These are phyloP conservation scores for Esperia sulphurella DNA, from an alignment of 2,888 invertebrate species.

Conservation along the genomic window DNA sequence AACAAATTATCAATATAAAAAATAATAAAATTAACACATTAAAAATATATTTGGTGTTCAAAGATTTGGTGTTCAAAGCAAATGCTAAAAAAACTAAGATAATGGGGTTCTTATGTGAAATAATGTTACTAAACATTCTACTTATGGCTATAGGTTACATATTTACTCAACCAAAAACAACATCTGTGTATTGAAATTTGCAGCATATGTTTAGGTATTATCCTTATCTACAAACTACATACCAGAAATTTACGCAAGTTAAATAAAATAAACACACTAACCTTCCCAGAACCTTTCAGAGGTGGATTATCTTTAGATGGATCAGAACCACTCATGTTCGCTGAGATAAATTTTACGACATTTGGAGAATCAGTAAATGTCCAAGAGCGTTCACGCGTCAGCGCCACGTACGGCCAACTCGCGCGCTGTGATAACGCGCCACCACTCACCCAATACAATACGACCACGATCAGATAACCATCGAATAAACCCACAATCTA, in stretches of 20 bases:
- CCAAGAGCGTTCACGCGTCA: slow-evolving; percentile 35
- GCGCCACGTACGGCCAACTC: slow-evolving; percentile 66
- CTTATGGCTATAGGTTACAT: no score
- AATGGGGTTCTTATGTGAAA: no score
- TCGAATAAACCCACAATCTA: slow-evolving; percentile 22
- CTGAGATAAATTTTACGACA: slow-evolving; percentile 13
- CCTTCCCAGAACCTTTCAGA: slow-evolving; percentile 35
- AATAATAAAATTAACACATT: no score
- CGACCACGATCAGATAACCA: slow-evolving; percentile 38
- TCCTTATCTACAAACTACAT: neutral
- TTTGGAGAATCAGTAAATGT: slow-evolving; percentile 10
- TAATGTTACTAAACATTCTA: no score
- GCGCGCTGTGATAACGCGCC: slow-evolving; percentile 50
- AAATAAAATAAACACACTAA: slow-evolving; percentile 29
- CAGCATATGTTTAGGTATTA: neutral
- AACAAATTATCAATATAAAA: no score
- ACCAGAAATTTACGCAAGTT: neutral
- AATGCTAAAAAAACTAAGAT: no score
- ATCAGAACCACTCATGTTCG: slow-evolving; percentile 39
- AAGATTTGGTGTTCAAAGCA: no score
- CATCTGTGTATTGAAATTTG: neutral
- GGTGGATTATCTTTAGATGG: slow-evolving; percentile 25
- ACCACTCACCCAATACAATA: slow-evolving; percentile 24
- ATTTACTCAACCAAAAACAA: no score
- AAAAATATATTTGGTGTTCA: no score